A percentile compares a stretch with the other conserved stretches of the same genome.
Evolutionary conservation across 1,140 invertebrate species (phyloP).

Genomic region (Lepidostoma basale): DNA sequence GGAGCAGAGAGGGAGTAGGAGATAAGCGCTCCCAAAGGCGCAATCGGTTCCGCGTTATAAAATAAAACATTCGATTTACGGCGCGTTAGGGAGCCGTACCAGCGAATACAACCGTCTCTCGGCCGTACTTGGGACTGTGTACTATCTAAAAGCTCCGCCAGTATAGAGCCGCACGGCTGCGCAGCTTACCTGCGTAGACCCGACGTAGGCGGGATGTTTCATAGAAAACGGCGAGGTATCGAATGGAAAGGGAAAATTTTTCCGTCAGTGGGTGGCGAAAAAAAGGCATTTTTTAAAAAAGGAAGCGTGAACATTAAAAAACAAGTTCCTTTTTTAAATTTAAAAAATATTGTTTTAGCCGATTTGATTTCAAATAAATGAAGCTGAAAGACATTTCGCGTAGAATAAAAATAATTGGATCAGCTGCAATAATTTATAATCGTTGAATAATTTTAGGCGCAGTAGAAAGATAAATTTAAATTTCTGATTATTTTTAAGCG

Average conservation of each 20-base stretch:
- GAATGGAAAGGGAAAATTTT: slow-evolving; percentile 5
- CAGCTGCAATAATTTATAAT: too few species aligned
- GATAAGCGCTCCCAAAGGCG: slow-evolving; percentile 30
- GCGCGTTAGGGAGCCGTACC: slow-evolving; percentile 48
- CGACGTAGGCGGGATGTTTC: slow-evolving; percentile 20
- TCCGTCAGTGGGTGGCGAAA: neutral
- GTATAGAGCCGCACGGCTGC: slow-evolving; percentile 10
- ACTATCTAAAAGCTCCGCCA: slow-evolving; percentile 17
- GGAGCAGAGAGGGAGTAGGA: neutral
- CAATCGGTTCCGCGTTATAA: slow-evolving; percentile 51
- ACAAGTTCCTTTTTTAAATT: too few species aligned
- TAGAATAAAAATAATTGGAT: too few species aligned
- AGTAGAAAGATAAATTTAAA: too few species aligned
- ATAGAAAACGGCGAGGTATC: slow-evolving; percentile 18
- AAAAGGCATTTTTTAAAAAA: neutral
- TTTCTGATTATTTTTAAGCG: neutral
- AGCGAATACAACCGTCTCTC: slow-evolving; percentile 27
- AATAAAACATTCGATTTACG: slow-evolving; percentile 60
- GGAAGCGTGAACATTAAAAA: too few species aligned
- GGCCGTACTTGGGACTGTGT: slow-evolving; percentile 16
- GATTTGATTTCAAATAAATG: too few species aligned
- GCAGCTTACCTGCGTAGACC: slow-evolving; percentile 29
- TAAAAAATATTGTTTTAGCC: too few species aligned
- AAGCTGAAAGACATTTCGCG: too few species aligned
- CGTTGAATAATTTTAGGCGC: too few species aligned